These are phyloP conservation scores for Sylvia borin DNA, from an alignment of 2,797 vertebrate genomes.

Conservation along the genomic window DNA sequence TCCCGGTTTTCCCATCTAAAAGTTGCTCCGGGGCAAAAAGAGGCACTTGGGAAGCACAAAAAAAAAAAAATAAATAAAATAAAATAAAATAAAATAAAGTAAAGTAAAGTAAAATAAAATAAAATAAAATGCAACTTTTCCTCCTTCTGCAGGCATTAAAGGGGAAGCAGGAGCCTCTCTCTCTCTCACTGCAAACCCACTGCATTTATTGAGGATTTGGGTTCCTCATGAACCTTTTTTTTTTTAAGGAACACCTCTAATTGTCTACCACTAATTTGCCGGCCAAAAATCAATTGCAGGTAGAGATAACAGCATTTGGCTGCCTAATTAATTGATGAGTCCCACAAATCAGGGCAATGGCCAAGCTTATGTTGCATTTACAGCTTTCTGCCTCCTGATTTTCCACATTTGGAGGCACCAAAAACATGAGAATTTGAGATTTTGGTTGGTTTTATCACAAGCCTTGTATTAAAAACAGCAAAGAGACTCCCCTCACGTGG, in stretches of 20 bases:
- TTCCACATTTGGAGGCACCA: background rate
- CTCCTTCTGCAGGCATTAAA: background rate
- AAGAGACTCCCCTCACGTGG: accelerated
- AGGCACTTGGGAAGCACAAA: background rate
- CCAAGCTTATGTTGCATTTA: background rate
- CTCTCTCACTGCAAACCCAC: background rate
- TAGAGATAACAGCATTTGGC: background rate
- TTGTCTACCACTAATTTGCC: background rate
- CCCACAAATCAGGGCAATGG: background rate
- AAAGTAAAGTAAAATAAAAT: too few species aligned
- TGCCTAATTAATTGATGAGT: background rate
- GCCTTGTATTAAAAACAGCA: background rate
- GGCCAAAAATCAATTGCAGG: background rate
- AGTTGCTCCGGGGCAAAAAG: background rate
- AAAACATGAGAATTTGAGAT: accelerated
- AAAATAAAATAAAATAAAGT: too few species aligned
- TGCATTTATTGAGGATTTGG: background rate
- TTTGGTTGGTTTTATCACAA: background rate
- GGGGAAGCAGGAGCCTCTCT: background rate
- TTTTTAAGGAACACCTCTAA: background rate
- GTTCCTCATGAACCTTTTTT: background rate
- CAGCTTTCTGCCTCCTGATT: background rate
- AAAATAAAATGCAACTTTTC: background rate
- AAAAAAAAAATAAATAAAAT: background rate
- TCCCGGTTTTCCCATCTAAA: background rate